phyloP scores from a whole-genome alignment of 2,888 invertebrate species.

The Hipparchia semele region DNA sequence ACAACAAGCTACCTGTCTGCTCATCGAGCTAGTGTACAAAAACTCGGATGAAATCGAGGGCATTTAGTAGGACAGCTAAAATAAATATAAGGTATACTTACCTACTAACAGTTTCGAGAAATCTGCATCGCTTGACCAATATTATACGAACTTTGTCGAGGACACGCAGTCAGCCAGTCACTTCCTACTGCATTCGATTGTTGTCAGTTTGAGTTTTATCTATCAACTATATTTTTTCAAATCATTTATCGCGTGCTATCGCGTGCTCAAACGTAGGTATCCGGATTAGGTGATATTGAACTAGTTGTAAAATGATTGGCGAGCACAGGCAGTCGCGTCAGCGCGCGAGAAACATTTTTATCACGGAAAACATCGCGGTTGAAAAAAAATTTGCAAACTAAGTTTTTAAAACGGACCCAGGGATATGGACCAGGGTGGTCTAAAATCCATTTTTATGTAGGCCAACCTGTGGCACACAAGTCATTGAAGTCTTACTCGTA shows the following conservation, averaged over 20 bases:
- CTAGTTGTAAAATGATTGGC: not conserved
- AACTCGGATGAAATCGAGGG: not conserved
- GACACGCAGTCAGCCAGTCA: slow-evolving; percentile 27
- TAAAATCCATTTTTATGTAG: too few relatives aligned
- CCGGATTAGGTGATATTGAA: slow-evolving; percentile 15
- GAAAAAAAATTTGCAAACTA: not conserved
- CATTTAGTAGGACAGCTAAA: not conserved
- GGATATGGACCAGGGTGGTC: too few relatives aligned
- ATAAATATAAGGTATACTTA: not conserved
- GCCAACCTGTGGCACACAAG: too few relatives aligned
- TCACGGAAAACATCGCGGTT: not conserved
- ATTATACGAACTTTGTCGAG: slow-evolving; percentile 26
- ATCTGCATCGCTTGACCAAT: slow-evolving; percentile 4
- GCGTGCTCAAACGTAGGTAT: slow-evolving; percentile 1
- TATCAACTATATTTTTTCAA: slow-evolving; percentile 14
- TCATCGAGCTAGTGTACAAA: not conserved
- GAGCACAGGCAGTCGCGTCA: too few relatives aligned
- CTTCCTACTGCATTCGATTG: slow-evolving; percentile 33
- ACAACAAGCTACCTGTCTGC: not conserved
- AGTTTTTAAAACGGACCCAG: too few relatives aligned
- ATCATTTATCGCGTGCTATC: slow-evolving; percentile 5
- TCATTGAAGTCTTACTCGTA: too few relatives aligned
- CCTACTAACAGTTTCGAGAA: slow-evolving; percentile 14
- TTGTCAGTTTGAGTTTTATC: slow-evolving; percentile 22
- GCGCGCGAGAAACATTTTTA: too few relatives aligned